Evolutionary conservation across 2,888 invertebrate genomes (phyloP), one percentile per base, ranked within the genome.

Genomic region (Thecocarcelia acutangulata): DNA sequence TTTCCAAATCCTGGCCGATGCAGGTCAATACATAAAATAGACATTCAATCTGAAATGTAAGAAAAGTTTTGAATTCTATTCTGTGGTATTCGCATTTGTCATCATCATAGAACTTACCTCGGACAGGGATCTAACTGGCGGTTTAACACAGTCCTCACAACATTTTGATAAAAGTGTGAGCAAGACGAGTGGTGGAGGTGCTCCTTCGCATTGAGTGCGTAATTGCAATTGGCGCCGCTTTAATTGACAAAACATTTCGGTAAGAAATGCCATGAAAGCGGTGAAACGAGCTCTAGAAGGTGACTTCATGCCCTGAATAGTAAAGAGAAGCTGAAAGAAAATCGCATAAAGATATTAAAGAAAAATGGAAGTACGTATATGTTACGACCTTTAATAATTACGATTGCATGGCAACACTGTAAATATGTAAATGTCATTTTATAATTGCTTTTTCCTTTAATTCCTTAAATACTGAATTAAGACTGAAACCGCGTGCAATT

Each of bases 231-330:
- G 91, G 89, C 93, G 90, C 89, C 93, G 89, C 89, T 97, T 96
- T 87, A 97, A 91, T 93, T 96, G 96, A 89, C 96, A 95, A 91
- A 96, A 96, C 94, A 97, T 96, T 93, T 97, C 97, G 86, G 96
- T 95, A 84, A 97, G 92, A 92, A 97, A 96, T 90, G 95, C 95
- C 93, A 97, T 96, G 92, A 96, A 97, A 85, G 96, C 96, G 87
- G 95, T 95, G 88, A 93, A 94, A 80, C 93, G 93, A 46, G 94
- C 94, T 66, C 94, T 93, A 13, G 94, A 89, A 66, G 91, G 90
- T 80, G 90, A 94, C 70, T 94, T 94, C 88, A 91, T 90, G 77
- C 91, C 90, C 78, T 90, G 91, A 19, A 91, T 89, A 58, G 89
- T 87, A 81, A 88, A 91, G 24, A 90, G 86, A 50, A 91, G 84